phyloP scores from a whole-genome alignment of 2,888 invertebrate genomes.

The Balanococcus diminutus region DNA sequence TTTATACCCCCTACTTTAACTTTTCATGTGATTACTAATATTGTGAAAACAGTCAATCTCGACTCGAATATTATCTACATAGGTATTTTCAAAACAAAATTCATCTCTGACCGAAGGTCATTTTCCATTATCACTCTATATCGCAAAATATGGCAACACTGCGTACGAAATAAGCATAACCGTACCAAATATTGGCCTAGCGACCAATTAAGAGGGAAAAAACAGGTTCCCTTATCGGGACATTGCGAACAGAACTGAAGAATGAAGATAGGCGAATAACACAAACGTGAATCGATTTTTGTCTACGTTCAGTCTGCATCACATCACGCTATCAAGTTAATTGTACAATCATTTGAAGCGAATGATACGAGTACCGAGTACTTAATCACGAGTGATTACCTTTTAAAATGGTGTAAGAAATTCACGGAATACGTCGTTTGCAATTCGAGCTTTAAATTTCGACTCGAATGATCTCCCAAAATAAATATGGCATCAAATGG shows the following conservation, averaged over 20 bases:
- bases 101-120: too few relatives aligned
- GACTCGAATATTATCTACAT: too few relatives aligned
- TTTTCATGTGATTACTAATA: too few relatives aligned
- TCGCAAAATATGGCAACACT: too few relatives aligned
- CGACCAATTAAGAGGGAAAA: neutral
- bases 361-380: neutral
- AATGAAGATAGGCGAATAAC: neutral
- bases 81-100: too few relatives aligned
- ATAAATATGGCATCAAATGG: neutral
- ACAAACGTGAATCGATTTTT: neutral
- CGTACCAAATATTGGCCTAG: neutral
- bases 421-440: neutral
- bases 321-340: neutral
- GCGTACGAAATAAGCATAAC: neutral
- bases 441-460: neutral
- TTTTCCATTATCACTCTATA: too few relatives aligned
- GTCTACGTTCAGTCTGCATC: neutral
- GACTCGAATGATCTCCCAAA: neutral
- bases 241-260: conserved; percentile 13
- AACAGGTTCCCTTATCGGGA: neutral
- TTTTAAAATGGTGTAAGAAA: neutral
- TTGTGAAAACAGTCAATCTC: too few relatives aligned
- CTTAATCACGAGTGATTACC: neutral
- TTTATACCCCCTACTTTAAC: too few relatives aligned
- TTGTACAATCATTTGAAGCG: neutral